Evolutionary conservation across 2,113 vertebrate genomes (phyloP).

Genomic region (Ellobius talpinus): DNA sequence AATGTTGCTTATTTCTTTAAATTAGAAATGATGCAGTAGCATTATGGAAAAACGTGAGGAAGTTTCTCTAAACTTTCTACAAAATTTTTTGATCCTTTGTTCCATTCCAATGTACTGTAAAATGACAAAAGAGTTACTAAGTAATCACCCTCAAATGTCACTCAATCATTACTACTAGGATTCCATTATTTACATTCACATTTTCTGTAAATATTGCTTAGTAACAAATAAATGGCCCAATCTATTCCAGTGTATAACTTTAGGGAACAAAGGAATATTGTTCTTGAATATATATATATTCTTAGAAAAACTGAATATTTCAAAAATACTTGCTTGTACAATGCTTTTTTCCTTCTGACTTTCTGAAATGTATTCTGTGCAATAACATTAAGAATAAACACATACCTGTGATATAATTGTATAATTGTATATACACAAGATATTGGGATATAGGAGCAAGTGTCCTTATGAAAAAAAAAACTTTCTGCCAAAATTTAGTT

Average conservation of each 20-base stretch:
- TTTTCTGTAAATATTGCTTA: neutral
- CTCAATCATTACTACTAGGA: neutral
- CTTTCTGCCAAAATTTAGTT: neutral
- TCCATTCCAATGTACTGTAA: neutral
- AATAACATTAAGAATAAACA: neutral
- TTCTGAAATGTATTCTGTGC: neutral
- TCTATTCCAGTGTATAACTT: neutral
- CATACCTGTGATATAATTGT: neutral
- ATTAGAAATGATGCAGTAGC: neutral
- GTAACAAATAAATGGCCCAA: neutral
- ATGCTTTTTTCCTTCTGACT: neutral
- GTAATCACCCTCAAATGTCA: neutral
- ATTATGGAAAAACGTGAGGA: neutral
- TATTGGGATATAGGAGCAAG: neutral
- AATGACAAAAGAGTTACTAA: neutral
- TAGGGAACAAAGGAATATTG: no score
- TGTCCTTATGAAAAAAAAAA: neutral
- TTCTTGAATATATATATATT: neutral
- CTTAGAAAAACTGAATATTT: neutral
- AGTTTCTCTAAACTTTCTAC: neutral
- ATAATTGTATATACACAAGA: neutral
- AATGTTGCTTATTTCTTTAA: neutral
- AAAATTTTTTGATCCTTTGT: neutral
- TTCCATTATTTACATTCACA: neutral
- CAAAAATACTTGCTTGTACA: neutral